These are phyloP conservation scores for Oasisia sp. DNA, from an alignment of 2,888 invertebrate species.

Conservation along the genomic window DNA sequence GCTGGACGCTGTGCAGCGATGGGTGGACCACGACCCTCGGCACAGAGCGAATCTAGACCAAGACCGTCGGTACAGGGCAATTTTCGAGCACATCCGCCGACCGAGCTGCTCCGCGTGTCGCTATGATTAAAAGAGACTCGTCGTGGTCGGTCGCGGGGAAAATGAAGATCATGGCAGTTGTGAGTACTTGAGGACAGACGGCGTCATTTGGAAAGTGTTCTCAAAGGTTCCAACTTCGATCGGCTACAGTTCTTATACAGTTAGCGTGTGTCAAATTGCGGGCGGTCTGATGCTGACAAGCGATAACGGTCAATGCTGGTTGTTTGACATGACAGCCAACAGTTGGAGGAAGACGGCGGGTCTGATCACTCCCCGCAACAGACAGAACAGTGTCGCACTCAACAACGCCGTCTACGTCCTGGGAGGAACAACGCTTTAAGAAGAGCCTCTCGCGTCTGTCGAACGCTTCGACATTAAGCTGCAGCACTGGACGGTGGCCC, in stretches of 20 bases:
- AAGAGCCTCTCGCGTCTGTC: too few relatives aligned
- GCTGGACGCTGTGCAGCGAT: slow-evolving; percentile 35
- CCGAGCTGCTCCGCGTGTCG: slow-evolving; percentile 28
- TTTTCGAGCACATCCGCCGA: too few relatives aligned
- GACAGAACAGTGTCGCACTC: slow-evolving; percentile 33
- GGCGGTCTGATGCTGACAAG: slow-evolving; percentile 35
- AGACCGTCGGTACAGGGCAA: too few relatives aligned
- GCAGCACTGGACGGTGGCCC: slow-evolving; percentile 27
- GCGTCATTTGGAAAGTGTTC: slow-evolving; percentile 34
- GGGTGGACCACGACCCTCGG: slow-evolving; percentile 30
- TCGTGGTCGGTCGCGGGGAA: slow-evolving; percentile 37
- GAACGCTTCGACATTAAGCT: slow-evolving; percentile 21
- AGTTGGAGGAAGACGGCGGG: slow-evolving; percentile 34
- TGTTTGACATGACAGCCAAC: slow-evolving; percentile 35
- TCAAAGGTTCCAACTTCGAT: slow-evolving; percentile 35
- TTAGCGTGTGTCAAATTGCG: slow-evolving; percentile 30
- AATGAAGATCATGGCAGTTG: slow-evolving; percentile 33
- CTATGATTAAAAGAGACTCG: slow-evolving; percentile 26
- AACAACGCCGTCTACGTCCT: slow-evolving; percentile 33
- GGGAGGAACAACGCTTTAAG: slow-evolving; percentile 35
- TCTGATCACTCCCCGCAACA: slow-evolving; percentile 31
- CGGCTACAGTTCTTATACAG: slow-evolving; percentile 36
- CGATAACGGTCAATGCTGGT: slow-evolving; percentile 34
- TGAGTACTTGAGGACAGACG: slow-evolving; percentile 36
- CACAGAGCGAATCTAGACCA: slow-evolving; percentile 25